phyloP scores from a whole-genome alignment of 2,797 vertebrate species.

The Gymnodraco acuticeps region DNA sequence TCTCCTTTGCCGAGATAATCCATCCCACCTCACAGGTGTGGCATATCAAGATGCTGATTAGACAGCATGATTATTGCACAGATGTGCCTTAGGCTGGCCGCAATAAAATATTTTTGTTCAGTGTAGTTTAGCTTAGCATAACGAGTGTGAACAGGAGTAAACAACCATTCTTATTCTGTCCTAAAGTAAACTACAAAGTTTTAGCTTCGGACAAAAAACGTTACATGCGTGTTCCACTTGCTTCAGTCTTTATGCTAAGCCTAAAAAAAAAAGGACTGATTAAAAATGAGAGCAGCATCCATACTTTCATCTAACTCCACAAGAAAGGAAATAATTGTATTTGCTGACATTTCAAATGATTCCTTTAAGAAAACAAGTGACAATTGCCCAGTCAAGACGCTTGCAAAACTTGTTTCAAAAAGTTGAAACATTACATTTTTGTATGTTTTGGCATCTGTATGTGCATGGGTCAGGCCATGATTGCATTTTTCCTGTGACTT shows the following conservation, averaged over 20 bases:
- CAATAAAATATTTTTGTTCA: no score
- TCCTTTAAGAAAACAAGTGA: background rate
- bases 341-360: background rate
- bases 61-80: no score
- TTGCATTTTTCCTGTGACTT: conserved; percentile 32
- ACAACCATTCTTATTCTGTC: background rate
- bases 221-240: background rate
- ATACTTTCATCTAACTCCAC: background rate
- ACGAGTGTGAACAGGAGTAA: background rate
- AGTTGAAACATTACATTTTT: background rate
- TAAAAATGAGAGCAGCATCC: background rate
- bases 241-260: background rate
- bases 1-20: no score
- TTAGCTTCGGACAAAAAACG: background rate
- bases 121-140: background rate
- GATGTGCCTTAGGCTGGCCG: no score
- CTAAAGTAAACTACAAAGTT: background rate
- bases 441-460: background rate
- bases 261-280: background rate
- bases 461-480: background rate
- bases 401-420: background rate
- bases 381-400: background rate
- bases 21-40: no score
- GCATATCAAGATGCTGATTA: no score
- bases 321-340: background rate